Evolutionary conservation across 2,113 vertebrate species (phyloP).

Genomic region (Coracopsis vasa): DNA sequence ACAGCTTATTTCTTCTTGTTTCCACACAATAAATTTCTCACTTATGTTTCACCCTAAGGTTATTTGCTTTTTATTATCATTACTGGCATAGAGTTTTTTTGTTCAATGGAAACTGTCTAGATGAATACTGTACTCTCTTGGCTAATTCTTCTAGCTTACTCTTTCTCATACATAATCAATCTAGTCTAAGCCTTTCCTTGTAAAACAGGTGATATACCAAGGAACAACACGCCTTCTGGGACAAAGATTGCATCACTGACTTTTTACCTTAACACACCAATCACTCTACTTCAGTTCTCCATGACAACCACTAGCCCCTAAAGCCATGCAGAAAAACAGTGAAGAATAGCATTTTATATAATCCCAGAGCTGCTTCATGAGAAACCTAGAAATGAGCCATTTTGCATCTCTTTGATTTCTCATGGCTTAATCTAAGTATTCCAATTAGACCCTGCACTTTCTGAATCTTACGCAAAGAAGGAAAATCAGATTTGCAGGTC

Average conservation of each 20-base stretch:
- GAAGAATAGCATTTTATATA: neutral
- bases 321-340: constrained; percentile 1
- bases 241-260: constrained; percentile 65
- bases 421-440: constrained; percentile 15
- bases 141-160: constrained; percentile 28
- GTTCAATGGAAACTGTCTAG: neutral
- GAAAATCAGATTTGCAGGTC: neutral
- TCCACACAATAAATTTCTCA: neutral
- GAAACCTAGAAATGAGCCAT: neutral
- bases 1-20: neutral
- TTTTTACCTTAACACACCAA: constrained; percentile 72
- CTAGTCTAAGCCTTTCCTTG: neutral
- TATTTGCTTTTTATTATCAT: constrained; percentile 37
- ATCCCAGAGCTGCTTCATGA: neutral
- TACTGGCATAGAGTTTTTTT: neutral
- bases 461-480: neutral
- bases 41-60: neutral
- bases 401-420: constrained; percentile 37
- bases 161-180: constrained; percentile 46
- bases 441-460: constrained; percentile 29
- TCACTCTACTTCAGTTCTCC: constrained; percentile 52
- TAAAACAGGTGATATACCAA: constrained; percentile 22
- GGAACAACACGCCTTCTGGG: constrained; percentile 59
- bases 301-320: constrained; percentile 34
- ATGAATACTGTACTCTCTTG: neutral